These are phyloP conservation scores for Rotaria sp. DNA, from an alignment of 2,888 invertebrate species.

Conservation along the genomic window DNA sequence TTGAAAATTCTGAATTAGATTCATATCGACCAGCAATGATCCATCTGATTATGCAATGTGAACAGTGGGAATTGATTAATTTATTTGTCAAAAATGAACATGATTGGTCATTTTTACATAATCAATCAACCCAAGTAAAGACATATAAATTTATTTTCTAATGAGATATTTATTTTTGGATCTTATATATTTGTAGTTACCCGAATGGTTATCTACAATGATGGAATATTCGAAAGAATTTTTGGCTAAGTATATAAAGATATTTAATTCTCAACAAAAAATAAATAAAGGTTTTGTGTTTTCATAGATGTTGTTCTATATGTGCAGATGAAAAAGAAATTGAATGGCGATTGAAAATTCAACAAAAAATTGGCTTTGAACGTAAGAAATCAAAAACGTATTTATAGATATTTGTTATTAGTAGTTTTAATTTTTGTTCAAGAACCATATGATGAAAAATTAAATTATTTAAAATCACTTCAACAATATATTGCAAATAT, in stretches of 20 bases:
- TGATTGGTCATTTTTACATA: neutral
- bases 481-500: neutral
- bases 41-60: neutral
- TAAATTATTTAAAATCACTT: neutral
- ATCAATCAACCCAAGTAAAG: neutral
- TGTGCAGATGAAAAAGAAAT: neutral
- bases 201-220: neutral
- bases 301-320: neutral
- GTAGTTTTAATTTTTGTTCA: neutral
- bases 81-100: neutral
- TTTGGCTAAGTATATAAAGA: neutral
- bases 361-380: neutral
- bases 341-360: neutral
- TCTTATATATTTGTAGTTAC: neutral
- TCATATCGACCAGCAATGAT: neutral
- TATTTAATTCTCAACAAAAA: neutral
- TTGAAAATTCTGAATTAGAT: neutral
- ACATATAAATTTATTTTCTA: too few species aligned
- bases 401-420: too few species aligned
- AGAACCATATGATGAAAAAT: neutral
- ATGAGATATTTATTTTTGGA: neutral
- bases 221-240: neutral
- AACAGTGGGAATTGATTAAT: neutral
- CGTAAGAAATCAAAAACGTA: neutral
- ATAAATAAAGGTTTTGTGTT: too few species aligned